Percentiles rank a stretch among this genome's conserved stretches.
Evolutionary conservation across 2,888 invertebrate genomes (phyloP).

Genomic region (Drosophila fulvimacula): DNA sequence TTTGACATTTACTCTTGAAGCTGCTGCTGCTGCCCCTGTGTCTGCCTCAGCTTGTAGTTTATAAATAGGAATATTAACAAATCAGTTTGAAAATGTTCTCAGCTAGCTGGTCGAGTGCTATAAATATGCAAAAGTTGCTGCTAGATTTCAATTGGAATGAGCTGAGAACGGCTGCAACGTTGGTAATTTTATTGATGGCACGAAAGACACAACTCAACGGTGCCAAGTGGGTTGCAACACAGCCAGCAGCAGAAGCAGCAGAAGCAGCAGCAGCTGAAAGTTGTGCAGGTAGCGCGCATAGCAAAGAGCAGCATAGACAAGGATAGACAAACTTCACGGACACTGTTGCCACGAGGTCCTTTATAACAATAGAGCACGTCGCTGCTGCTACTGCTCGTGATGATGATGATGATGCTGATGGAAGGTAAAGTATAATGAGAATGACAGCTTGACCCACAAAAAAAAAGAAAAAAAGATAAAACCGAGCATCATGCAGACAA

Average conservation of each 20-base stretch:
- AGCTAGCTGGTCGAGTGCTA: conserved; percentile 19
- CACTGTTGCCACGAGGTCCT: conserved; percentile 58
- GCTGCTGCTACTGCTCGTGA: conserved; percentile 12
- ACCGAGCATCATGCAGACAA: conserved; percentile 18
- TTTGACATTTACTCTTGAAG: conserved; percentile 59
- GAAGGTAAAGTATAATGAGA: conserved; percentile 24
- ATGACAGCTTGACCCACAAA: conserved; percentile 69
- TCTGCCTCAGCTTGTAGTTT: conserved; percentile 9
- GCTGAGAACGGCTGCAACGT: conserved; percentile 9
- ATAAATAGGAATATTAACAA: conserved; percentile 41
- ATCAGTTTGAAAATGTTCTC: conserved; percentile 23
- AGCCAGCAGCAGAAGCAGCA: conserved; percentile 4
- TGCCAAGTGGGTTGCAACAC: conserved; percentile 23
- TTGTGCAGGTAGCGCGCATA: conserved; percentile 8
- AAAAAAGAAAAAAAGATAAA: background rate
- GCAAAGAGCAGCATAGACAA: background rate
- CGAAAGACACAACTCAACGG: conserved; percentile 29
- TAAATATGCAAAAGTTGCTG: conserved; percentile 24
- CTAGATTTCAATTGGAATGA: background rate
- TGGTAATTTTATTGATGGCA: conserved; percentile 49
- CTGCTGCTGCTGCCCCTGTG: conserved; percentile 4
- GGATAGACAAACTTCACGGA: conserved; percentile 40
- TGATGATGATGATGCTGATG: conserved; percentile 22
- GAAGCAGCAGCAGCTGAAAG: conserved; percentile 1
- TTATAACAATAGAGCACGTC: conserved; percentile 55